A percentile compares a stretch with the other conserved stretches of the same genome.
Evolutionary conservation across 2,888 invertebrate species (phyloP).

Genomic region (Gisinianus flammeolus): DNA sequence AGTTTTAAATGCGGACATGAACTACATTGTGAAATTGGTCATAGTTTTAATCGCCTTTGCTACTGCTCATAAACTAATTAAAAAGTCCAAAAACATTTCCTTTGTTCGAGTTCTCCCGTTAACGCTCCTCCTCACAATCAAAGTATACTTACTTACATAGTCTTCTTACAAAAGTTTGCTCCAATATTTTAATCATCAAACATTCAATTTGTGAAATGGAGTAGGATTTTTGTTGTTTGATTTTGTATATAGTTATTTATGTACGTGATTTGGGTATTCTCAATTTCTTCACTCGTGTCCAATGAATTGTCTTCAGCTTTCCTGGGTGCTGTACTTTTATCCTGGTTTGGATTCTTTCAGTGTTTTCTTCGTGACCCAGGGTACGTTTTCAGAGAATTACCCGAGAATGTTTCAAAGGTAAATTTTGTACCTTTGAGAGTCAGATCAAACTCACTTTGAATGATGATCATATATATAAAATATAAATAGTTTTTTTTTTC

Average conservation of each 20-base stretch:
- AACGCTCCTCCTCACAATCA: neutral
- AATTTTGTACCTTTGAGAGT: neutral
- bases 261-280: constrained; percentile 1
- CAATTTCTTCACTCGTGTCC: neutral
- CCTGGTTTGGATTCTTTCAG: neutral
- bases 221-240: neutral
- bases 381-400: neutral
- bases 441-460: neutral
- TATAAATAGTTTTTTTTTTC: neutral
- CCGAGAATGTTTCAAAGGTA: neutral
- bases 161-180: neutral
- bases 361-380: constrained; percentile 7
- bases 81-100: neutral
- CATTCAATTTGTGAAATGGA: neutral
- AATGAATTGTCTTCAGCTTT: neutral
- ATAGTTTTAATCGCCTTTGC: neutral
- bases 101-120: neutral
- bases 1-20: neutral
- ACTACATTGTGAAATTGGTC: neutral
- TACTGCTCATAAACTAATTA: neutral
- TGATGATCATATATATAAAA: neutral
- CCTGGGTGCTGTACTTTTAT: neutral
- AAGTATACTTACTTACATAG: neutral
- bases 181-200: neutral
- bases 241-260: neutral